Base-by-base conservation (phyloP, 2,888 invertebrate species). In the Lordiphosa andalusiaca region DNA sequence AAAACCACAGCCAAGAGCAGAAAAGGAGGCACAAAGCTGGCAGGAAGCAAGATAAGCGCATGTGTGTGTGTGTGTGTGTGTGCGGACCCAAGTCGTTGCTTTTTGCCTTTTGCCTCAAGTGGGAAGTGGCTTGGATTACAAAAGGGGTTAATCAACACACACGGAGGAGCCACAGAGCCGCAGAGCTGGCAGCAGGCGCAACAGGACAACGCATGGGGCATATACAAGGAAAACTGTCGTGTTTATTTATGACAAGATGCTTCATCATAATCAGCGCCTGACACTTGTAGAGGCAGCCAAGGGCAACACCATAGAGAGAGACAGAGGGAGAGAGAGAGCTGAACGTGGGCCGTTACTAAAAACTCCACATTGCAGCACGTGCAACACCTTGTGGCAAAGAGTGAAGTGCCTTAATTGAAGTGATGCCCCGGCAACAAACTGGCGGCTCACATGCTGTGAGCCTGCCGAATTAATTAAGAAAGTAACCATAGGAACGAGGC, bases 231-330 rank as follows among this genome's bases (percentile, higher is more conserved):
- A 62, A 62, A 64, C 57, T 73, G 72, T 69, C 73, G 76, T 83
- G 80, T 76, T 86, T 86, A 87, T 86, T 86, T 87, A 87, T 83
- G 86, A 87, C 83, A 86, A 72, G 73, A 86, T 78, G 84, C 87
- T 86, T 82, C 84, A 78, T 86, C 86, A 86, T 86, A 86, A 86
- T 86, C 86, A 86, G 84, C 72, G 72, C 66, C 74, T 73, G 85
- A 81, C 78, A 84, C 81, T 83, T 72, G 73, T 71, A 71, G 65
- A 58, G 62, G 61, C 63, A 59, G 48, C 58, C 30, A 30, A 56
- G 40, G 42, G 33, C 30, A 37, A 30, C n/a, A 51, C 10, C 35
- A 41, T 56, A 64, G 40, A 51, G 55, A 16, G 16, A 2, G 16
- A n/a, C n/a, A 16, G 16, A 16, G 16, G 16, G 16, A 16, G 16